A percentile compares a stretch with the other conserved stretches of the same genome.
Evolutionary conservation across 2,888 invertebrate species (phyloP).

Genomic region (Chrysodeixis includens): DNA sequence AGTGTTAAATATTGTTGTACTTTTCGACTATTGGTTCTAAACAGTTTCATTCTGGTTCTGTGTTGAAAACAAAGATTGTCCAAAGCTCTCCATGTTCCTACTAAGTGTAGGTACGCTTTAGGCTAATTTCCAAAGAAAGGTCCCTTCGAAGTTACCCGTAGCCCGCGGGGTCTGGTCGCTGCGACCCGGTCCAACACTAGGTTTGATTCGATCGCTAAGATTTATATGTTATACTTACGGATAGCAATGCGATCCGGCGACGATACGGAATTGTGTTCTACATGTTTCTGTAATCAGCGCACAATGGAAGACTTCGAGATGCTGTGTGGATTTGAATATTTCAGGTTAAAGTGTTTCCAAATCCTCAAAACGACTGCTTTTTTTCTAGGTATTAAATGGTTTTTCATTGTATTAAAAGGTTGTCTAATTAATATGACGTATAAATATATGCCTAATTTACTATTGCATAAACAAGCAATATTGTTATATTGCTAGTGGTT

Average conservation of each 20-base stretch:
- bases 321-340: slow-evolving; percentile 9
- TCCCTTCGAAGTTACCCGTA: slow-evolving; percentile 46
- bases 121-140: slow-evolving; percentile 46
- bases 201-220: slow-evolving; percentile 53
- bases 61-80: slow-evolving; percentile 12
- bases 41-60: not conserved
- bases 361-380: no score
- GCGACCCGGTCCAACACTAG: slow-evolving; percentile 28
- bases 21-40: no score
- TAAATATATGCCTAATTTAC: not conserved
- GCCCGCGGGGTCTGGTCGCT: slow-evolving; percentile 41
- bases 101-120: slow-evolving; percentile 29
- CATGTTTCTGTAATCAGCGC: slow-evolving; percentile 60
- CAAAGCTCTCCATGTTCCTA: not conserved
- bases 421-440: no score
- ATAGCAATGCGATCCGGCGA: slow-evolving; percentile 51
- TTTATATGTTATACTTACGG: slow-evolving; percentile 55
- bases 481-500: no score
- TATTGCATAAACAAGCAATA: no score
- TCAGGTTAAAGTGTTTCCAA: not conserved
- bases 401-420: no score
- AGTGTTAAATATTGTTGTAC: no score
- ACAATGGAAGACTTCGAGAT: slow-evolving; percentile 54
- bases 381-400: no score
- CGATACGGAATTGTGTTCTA: slow-evolving; percentile 57